These are phyloP conservation scores for Microtus pennsylvanicus DNA, from an alignment of 2,113 vertebrate species.

Conservation along the genomic window DNA sequence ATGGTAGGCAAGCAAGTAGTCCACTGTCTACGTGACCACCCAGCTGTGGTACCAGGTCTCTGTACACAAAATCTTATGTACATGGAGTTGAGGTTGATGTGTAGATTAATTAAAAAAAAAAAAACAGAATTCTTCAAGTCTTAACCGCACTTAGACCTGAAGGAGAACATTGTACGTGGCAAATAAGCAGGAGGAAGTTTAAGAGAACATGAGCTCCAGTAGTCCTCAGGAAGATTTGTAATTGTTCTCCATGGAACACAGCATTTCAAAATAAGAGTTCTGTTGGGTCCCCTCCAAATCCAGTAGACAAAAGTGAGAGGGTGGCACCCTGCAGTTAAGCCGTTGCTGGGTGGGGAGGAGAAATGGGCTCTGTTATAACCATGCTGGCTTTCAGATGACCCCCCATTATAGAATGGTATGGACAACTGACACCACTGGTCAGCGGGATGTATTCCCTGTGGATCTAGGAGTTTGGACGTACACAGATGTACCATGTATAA, in stretches of 20 bases:
- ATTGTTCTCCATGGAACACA: neutral
- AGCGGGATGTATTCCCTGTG: neutral
- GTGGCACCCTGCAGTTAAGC: neutral
- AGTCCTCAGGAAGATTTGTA: neutral
- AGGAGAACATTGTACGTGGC: neutral
- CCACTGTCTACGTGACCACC: neutral
- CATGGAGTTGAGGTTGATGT: neutral
- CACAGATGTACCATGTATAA: neutral
- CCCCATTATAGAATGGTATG: neutral
- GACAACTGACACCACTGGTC: neutral
- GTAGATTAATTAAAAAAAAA: neutral
- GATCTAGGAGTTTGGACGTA: conserved; percentile 1
- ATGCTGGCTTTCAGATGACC: neutral
- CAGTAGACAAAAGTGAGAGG: neutral
- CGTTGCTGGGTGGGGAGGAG: neutral
- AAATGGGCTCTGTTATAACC: neutral
- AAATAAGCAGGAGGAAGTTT: neutral
- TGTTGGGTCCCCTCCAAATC: neutral
- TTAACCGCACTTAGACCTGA: neutral
- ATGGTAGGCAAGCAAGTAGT: neutral
- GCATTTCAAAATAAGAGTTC: neutral
- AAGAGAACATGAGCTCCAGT: neutral
- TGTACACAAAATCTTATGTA: neutral
- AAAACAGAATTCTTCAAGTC: neutral
- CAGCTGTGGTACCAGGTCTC: neutral